Conservation (phyloP, 2,797 vertebrate genomes). For the Heterohyrax brucei region DNA sequence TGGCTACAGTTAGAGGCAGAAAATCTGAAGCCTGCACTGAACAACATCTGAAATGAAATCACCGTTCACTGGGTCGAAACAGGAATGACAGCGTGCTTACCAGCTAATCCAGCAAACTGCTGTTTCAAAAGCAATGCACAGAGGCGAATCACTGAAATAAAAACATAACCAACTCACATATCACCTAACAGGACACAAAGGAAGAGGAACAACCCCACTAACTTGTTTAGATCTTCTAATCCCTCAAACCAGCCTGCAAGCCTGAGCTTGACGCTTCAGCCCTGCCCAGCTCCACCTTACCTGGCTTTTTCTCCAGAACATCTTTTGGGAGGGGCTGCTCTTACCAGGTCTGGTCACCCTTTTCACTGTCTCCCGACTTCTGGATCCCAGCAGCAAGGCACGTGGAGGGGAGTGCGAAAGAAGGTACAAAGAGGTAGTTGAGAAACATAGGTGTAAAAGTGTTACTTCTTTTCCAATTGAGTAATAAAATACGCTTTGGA, state of each 20-base stretch:
- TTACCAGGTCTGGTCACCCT: slow-evolving; percentile 82
- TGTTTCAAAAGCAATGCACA: slow-evolving; percentile 76
- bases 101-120: slow-evolving; percentile 72
- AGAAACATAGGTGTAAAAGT: not conserved
- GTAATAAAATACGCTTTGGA: slow-evolving; percentile 73
- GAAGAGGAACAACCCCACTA: slow-evolving; percentile 36
- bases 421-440: slow-evolving; percentile 72
- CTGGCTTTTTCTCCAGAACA: slow-evolving; percentile 80
- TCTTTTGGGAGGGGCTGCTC: slow-evolving; percentile 82
- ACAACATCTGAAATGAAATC: slow-evolving; percentile 56
- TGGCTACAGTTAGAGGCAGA: not conserved
- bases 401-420: not conserved
- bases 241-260: slow-evolving; percentile 69
- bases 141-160: slow-evolving; percentile 32
- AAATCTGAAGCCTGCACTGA: slow-evolving; percentile 1
- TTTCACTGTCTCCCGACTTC: slow-evolving; percentile 73
- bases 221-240: slow-evolving; percentile 65
- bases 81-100: slow-evolving; percentile 33
- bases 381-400: slow-evolving; percentile 78
- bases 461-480: not conserved
- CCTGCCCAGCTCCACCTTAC: slow-evolving; percentile 56
- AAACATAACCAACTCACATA: slow-evolving; percentile 57
- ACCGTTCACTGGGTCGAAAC: slow-evolving; percentile 44
- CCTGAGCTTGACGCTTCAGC: slow-evolving; percentile 76
- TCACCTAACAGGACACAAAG: slow-evolving; percentile 69